Base-by-base conservation (phyloP, 2,888 invertebrate species). In the Brachycybe producta region DNA sequence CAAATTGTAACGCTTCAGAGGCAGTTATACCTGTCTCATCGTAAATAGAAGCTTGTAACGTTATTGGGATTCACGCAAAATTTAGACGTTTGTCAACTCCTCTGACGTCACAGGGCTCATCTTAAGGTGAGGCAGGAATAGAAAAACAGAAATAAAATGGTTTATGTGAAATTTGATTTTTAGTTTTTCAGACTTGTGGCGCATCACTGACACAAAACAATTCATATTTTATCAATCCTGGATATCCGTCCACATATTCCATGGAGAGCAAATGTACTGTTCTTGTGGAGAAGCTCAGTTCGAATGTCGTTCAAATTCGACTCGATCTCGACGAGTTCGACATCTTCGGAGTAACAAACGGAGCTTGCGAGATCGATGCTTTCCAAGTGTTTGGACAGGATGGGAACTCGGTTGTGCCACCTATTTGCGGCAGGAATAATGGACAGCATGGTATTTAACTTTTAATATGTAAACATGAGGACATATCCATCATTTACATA, bases 261-360 rank as follows among this genome's bases (percentile, higher is more conserved):
- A 80, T 78, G 0, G 82, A 82, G 0, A 82, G 83, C 0, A 86
- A 86, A 21, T 90, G 88, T 60, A 87, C 88, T 63, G 74, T 87
- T 4, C 86, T 84, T 0, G 72, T 90, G 8, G 66, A 82, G 43
- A 88, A 88, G 64, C 68, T 79, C 2, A 78, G 80, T 62, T 77
- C 80, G 0, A 82, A 84, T 59, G 78, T 88, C 15, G 88, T 87
- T 59, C 88, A 90, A 64, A 76, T 84, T 61, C 79, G 84, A 61
- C 65, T 87, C 61, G 86, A 88, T 63, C 80, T 88, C 61, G 79
- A 81, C 55, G 77, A 82, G 52, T 84, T 88, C 62, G 73, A 52
- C 39, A 47, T 36, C 57, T 57, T 49, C 57, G 49, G 49, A 21
- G 49, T 49, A 11, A 41, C 38, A 4, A 49, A 52, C 41, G 30